Conservation (phyloP, 2,888 invertebrate species). For the Bedellia somnulentella region DNA sequence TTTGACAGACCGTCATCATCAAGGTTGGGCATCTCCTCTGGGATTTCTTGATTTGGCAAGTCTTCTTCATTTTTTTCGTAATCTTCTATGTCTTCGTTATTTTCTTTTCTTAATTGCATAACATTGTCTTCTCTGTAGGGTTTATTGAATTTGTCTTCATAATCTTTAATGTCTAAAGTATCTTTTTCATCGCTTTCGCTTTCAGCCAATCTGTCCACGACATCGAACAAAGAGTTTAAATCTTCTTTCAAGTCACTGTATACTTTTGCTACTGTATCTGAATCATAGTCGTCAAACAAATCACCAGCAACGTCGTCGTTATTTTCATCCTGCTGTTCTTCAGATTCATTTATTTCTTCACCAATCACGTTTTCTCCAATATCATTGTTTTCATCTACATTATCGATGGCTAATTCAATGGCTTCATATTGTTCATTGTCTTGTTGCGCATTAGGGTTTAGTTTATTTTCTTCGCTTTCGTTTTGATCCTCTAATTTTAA, state of each 20-base stretch:
- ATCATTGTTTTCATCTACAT: constrained; percentile 10
- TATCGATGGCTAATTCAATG: too few species aligned
- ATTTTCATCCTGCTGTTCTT: background rate
- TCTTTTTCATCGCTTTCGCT: background rate
- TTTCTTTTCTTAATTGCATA: constrained; percentile 11
- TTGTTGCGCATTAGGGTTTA: constrained; percentile 5
- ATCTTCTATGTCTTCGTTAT: constrained; percentile 8
- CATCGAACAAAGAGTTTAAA: constrained; percentile 24
- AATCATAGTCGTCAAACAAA: constrained; percentile 9
- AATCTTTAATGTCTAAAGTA: too few species aligned
- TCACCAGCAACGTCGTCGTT: background rate
- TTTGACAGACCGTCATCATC: too few species aligned
- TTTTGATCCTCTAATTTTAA: constrained; percentile 6
- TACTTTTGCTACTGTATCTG: constrained; percentile 21
- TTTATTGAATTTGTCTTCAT: constrained; percentile 17
- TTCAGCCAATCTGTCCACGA: constrained; percentile 19
- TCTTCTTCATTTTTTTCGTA: constrained; percentile 12
- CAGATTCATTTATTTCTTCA: constrained; percentile 5
- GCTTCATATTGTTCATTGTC: too few species aligned
- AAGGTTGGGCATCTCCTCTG: constrained; percentile 1
- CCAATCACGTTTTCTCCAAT: constrained; percentile 11
- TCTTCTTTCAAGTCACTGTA: constrained; percentile 27
- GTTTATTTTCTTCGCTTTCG: constrained; percentile 7
- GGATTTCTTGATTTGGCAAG: too few species aligned
- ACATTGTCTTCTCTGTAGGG: constrained; percentile 14